Base-by-base conservation (phyloP, 2,888 invertebrate genomes). In the Phrixothrix hirtus region DNA sequence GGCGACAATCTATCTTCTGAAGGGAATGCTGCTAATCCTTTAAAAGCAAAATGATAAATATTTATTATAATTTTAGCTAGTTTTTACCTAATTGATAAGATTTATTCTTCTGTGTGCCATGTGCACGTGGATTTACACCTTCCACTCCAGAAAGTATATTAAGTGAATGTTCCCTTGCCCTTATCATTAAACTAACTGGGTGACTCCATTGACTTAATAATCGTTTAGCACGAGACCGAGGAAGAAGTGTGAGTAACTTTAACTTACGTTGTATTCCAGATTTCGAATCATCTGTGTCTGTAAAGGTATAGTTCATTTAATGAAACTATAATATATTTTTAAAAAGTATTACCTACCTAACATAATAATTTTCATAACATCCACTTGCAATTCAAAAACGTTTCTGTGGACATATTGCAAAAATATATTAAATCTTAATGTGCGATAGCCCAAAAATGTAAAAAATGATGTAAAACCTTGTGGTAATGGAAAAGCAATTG, bases 381-480 rank as follows among this genome's bases (percentile, higher is more conserved):
- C 92, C 15, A 92, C 88, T 77, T 92, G 93, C 59, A 94, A 76
- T 68, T 92, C 90, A 63, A 94, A 87, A 31, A 92, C 91, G 70
- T 89, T 88, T 64, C 88, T 81, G 62, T 88, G 86, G 47, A 92
- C 87, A 73, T 92, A 92, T 74, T 92, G 92, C 64, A 90, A 74
- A 74, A 94, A 94, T 71, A 86, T 83, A 58, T 87, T 82, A 74
- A 88, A 89, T 16, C 84, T 82, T 58, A 93, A 77, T 14, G 89
- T 85, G 62, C 87, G 81, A 75, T 90, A 91, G 1, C 91, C 93
- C 43, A 94, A 80, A 74, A 89, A 92, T 1, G 92, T 88, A 73
- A 93, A 90, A 78, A 92, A 94, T 2, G 93, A 91, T 11, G 88
- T 87, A 73, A 93, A 93, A 9, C 93, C 93, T 68, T 89, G 88